Evolutionary conservation across 2,888 invertebrate genomes (phyloP).

Genomic region (Hermaeophaga mercurialis): DNA sequence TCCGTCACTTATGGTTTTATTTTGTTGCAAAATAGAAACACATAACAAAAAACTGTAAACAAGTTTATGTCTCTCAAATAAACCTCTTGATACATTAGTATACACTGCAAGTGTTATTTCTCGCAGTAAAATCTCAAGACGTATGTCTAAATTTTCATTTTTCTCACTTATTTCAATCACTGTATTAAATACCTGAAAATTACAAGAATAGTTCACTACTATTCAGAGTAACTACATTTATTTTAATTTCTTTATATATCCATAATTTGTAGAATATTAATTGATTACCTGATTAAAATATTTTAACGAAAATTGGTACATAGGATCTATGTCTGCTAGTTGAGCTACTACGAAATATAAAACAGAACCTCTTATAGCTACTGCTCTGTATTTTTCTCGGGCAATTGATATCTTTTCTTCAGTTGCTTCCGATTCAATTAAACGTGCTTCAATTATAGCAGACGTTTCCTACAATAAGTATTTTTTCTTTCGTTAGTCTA

Average conservation of each 20-base stretch:
- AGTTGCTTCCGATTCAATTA: slow-evolving; percentile 85
- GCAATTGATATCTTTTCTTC: slow-evolving; percentile 85
- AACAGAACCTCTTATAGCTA: slow-evolving; percentile 87
- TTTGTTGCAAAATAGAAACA: slow-evolving; percentile 73
- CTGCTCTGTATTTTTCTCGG: slow-evolving; percentile 82
- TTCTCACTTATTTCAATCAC: slow-evolving; percentile 81
- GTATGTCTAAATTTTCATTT: slow-evolving; percentile 66
- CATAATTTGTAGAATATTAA: not conserved
- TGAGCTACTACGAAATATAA: slow-evolving; percentile 90
- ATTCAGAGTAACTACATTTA: too few relatives aligned
- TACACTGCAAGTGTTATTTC: slow-evolving; percentile 85
- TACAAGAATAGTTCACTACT: slow-evolving; percentile 21
- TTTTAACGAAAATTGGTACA: slow-evolving; percentile 94
- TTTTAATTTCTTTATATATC: too few relatives aligned
- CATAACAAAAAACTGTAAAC: slow-evolving; percentile 86
- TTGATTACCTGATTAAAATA: slow-evolving; percentile 75
- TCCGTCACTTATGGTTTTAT: slow-evolving; percentile 62
- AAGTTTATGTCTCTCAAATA: slow-evolving; percentile 90
- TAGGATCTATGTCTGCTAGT: slow-evolving; percentile 88
- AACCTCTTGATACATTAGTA: slow-evolving; percentile 84
- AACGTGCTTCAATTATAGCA: slow-evolving; percentile 84
- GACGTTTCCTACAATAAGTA: slow-evolving; percentile 78
- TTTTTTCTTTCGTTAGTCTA: too few relatives aligned
- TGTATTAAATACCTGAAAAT: slow-evolving; percentile 73
- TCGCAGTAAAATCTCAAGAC: slow-evolving; percentile 71